Conservation (phyloP, 2,113 vertebrate species). For the Hemichromis elongatus region DNA sequence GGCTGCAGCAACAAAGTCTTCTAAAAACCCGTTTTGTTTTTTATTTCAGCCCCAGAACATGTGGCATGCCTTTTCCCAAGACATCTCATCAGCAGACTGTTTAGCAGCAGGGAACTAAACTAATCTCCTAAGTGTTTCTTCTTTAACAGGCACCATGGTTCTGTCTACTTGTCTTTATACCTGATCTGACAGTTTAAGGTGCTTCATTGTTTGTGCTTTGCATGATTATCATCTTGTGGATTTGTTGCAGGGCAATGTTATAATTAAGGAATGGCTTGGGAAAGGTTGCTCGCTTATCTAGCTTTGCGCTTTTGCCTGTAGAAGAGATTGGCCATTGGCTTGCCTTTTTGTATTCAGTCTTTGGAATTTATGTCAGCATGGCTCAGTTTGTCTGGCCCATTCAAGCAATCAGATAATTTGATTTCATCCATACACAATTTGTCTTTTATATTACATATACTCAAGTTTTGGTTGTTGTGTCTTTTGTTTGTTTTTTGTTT, state of each 20-base stretch:
- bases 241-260: constrained; percentile 58
- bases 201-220: constrained; percentile 54
- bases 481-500: neutral
- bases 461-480: neutral
- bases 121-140: constrained; percentile 48
- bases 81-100: constrained; percentile 38
- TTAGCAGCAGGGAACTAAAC: constrained; percentile 41
- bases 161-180: constrained; percentile 15
- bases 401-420: neutral
- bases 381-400: constrained; percentile 36
- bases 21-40: constrained; percentile 1
- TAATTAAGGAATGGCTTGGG: constrained; percentile 61
- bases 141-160: constrained; percentile 59
- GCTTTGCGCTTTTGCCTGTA: constrained; percentile 52
- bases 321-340: constrained; percentile 27
- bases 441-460: neutral
- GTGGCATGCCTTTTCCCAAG: constrained; percentile 49
- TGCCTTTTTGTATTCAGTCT: constrained; percentile 17
- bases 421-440: neutral
- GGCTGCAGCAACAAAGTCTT: constrained; percentile 12
- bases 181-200: constrained; percentile 26
- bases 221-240: constrained; percentile 53
- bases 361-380: constrained; percentile 50
- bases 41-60: constrained; percentile 55
- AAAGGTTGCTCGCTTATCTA: constrained; percentile 53